Evolutionary conservation across 2,797 vertebrate species (phyloP), one percentile per base, ranked within the genome.

Genomic region (Todus mexicanus): DNA sequence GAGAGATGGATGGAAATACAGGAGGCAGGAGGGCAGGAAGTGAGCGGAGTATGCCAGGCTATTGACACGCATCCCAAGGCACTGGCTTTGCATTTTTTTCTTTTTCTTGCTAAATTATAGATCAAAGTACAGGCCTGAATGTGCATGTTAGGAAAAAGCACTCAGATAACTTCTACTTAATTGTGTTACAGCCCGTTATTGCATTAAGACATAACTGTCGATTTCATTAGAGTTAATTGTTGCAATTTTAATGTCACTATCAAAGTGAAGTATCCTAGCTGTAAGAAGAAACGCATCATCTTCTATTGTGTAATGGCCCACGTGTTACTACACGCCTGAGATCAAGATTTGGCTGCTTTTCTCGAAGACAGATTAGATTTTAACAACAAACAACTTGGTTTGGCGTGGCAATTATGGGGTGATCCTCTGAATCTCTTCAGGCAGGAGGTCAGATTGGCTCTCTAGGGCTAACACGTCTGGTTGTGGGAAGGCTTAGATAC

Each of bases 211-310:
- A 13, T 89, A 94, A 95, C 87, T 89, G 90, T 85, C 37, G 4
- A 87, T 96, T 95, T 93, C 90, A 96, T 95, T 90, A 93, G 86
- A 85, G 69, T 88, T 87, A 94, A 95, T 95, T 90, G 87, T 89
- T 77, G 70, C 93, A 87, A 92, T 96, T 94, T 94, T 85, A 83
- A 84, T 81, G 84, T 87, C 82, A 31, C 84, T 94, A 77, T 80
- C 90, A 43, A 82, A 94, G 65, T 53, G 76, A 84, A 81, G 71
- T 40, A 59, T 59, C 57, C 72, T 74, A 87, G 54, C 76, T 93
- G 66, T n/a, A 66, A 85, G 78, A 79, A 90, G 77, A 61, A 77
- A 77, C 80, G 68, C 64, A 29, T 90, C 77, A 74, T 89, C 76
- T 40, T 74, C 78, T 50, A 48, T 47, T 93, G 47, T 72, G 37